Conservation (phyloP, 2,113 vertebrate species). For the Calcarius ornatus region DNA sequence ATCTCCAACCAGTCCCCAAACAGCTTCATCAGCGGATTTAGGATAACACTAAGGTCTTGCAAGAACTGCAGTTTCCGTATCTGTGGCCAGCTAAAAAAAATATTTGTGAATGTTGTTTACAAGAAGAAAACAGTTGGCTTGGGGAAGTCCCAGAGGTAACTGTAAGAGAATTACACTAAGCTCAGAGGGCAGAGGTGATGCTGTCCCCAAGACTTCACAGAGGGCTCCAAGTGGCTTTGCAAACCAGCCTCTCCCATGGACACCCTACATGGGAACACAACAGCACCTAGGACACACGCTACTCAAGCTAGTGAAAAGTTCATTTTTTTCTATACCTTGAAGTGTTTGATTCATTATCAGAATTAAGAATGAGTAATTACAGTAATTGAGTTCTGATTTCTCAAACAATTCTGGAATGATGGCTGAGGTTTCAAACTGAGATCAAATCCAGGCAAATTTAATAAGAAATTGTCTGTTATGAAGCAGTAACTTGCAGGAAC, state of each 20-base stretch:
- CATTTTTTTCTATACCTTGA: background rate
- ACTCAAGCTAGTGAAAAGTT: background rate
- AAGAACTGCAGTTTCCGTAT: background rate
- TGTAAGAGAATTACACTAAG: background rate
- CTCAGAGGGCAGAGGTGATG: background rate
- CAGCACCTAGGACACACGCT: background rate
- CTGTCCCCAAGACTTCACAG: background rate
- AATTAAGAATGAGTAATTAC: background rate
- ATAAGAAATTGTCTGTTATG: background rate
- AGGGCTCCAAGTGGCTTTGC: background rate
- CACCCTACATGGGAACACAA: background rate
- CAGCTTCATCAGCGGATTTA: background rate
- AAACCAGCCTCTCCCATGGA: background rate
- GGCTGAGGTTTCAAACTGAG: background rate
- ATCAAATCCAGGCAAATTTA: background rate
- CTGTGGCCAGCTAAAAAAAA: background rate
- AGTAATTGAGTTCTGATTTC: background rate
- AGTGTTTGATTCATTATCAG: background rate
- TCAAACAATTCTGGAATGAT: background rate
- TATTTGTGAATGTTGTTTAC: background rate
- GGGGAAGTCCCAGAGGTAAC: background rate
- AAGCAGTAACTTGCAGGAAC: background rate
- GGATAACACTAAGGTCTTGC: background rate
- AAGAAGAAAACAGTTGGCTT: background rate
- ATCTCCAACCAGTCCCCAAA: background rate